These are phyloP conservation scores for Mus caroli DNA, from an alignment of 2,797 vertebrate species.

Conservation along the genomic window DNA sequence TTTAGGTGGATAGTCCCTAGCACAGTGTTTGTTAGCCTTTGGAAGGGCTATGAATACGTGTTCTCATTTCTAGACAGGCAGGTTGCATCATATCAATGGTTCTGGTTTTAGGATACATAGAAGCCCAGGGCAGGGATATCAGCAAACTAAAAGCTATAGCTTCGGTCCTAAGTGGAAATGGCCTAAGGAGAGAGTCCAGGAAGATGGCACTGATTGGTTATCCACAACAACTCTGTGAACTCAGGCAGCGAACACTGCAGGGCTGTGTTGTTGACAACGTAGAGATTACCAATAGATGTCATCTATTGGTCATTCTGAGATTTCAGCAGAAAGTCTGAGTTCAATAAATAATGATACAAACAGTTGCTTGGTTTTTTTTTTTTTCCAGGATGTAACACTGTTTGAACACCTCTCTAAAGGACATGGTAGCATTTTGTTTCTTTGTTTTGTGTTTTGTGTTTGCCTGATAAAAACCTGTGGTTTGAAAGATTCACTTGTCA, in stretches of 20 bases:
- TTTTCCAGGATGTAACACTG: not conserved
- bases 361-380: conserved; percentile 11
- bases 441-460: not conserved
- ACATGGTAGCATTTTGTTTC: not conserved
- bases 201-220: not conserved
- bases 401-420: conserved; percentile 9
- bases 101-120: not conserved
- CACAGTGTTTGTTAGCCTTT: not conserved
- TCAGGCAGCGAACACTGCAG: not conserved
- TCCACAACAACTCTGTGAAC: not conserved
- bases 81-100: not conserved
- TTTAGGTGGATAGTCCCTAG: not conserved
- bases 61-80: not conserved
- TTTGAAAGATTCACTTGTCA: not conserved
- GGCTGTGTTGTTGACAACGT: not conserved
- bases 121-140: not conserved
- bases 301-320: not conserved
- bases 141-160: not conserved
- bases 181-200: not conserved
- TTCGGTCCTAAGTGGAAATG: not conserved
- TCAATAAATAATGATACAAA: not conserved
- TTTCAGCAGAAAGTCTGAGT: not conserved
- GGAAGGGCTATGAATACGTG: not conserved
- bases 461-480: not conserved
- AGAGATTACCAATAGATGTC: not conserved